These are phyloP conservation scores for Thunnus thynnus DNA, from an alignment of 2,113 vertebrate species.

Conservation along the genomic window DNA sequence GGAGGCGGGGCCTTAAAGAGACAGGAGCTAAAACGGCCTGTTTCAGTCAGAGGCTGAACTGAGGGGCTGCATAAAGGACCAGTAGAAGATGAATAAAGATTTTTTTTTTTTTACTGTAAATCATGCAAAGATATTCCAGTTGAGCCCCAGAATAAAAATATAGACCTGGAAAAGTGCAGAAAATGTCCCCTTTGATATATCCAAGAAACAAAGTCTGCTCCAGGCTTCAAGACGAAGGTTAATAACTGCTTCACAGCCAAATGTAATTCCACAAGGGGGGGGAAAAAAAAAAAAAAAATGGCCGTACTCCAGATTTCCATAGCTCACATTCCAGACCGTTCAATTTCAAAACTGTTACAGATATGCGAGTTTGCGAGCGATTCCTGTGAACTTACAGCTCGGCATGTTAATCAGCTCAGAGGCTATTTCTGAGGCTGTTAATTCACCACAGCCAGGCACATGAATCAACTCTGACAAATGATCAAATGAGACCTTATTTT, in stretches of 20 bases:
- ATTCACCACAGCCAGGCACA: slow-evolving; percentile 24
- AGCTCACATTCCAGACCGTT: background rate
- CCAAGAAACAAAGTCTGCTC: background rate
- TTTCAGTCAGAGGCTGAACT: no score
- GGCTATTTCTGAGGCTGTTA: slow-evolving; percentile 6
- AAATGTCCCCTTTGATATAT: background rate
- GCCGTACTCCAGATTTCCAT: background rate
- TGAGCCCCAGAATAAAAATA: no score
- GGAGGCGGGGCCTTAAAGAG: no score
- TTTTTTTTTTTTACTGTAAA: no score
- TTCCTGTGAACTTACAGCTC: background rate
- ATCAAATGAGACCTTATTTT: slow-evolving; percentile 64
- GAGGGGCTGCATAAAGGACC: no score
- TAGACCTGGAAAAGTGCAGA: no score
- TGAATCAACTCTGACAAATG: slow-evolving; percentile 60
- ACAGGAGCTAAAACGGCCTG: no score
- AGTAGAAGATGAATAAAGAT: no score
- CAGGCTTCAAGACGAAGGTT: no score
- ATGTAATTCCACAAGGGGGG: background rate
- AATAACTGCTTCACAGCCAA: background rate
- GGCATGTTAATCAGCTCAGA: slow-evolving; percentile 39
- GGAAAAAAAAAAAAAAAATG: no score
- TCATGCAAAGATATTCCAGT: no score
- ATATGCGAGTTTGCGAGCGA: no score
- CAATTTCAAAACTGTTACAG: background rate